Percentiles rank a stretch among this genome's conserved stretches.
Conservation (phyloP, 1,140 invertebrate genomes). For the Drosophila rufa region DNA sequence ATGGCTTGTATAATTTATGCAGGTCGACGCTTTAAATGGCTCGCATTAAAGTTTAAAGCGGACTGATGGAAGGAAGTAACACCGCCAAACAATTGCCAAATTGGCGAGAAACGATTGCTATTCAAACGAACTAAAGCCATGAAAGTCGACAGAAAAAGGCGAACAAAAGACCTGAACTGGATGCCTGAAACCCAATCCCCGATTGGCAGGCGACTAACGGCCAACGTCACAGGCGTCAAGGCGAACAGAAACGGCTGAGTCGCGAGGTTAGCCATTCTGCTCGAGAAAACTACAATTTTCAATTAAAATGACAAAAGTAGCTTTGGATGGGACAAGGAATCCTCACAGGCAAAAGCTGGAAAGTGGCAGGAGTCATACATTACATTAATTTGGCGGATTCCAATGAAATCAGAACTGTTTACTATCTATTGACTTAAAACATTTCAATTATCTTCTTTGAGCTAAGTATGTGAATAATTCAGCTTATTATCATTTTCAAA, state of each 20-base stretch:
- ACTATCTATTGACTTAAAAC: neutral
- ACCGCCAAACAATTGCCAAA: slow-evolving; percentile 36
- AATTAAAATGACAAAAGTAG: slow-evolving; percentile 74
- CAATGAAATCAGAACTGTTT: slow-evolving; percentile 43
- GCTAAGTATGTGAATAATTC: too few species aligned
- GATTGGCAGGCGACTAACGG: slow-evolving; percentile 39
- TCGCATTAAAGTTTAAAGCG: slow-evolving; percentile 5
- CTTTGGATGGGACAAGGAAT: neutral
- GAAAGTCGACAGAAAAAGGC: slow-evolving; percentile 35
- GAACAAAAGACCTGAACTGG: slow-evolving; percentile 35
- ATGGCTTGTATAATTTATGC: slow-evolving; percentile 42
- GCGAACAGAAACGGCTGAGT: neutral
- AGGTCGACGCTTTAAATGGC: slow-evolving; percentile 1
- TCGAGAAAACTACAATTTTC: slow-evolving; percentile 52
- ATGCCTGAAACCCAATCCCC: slow-evolving; percentile 41
- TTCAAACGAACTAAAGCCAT: slow-evolving; percentile 29
- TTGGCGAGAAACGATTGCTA: slow-evolving; percentile 41
- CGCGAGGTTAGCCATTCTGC: neutral
- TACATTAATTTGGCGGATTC: slow-evolving; percentile 63
- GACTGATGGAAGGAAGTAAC: slow-evolving; percentile 16
- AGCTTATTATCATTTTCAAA: too few species aligned
- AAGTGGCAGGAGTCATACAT: slow-evolving; percentile 33
- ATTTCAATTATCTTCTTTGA: neutral
- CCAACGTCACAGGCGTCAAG: slow-evolving; percentile 15
- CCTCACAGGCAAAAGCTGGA: neutral